Conservation (phyloP, 1,140 invertebrate species). For the Gryon sp. region DNA sequence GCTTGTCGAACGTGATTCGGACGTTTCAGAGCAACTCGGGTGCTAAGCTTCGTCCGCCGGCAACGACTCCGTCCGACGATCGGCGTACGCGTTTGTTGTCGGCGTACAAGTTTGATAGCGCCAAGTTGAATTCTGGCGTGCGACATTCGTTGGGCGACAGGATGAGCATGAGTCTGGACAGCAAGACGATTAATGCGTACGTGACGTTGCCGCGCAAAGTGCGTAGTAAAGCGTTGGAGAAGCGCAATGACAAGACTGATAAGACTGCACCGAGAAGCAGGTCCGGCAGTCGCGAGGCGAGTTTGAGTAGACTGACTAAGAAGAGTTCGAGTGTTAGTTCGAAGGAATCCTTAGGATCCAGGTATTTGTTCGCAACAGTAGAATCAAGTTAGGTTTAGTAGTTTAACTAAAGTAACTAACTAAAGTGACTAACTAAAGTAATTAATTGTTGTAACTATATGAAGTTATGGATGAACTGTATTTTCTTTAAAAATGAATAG, state of each 20-base stretch:
- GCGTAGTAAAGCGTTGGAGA: slow-evolving; percentile 66
- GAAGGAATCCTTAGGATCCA: slow-evolving; percentile 62
- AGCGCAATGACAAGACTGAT: slow-evolving; percentile 79
- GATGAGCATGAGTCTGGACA: slow-evolving; percentile 76
- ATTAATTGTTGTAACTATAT: too few species aligned
- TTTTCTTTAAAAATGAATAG: too few species aligned
- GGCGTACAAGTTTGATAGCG: slow-evolving; percentile 12
- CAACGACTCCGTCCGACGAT: slow-evolving; percentile 84
- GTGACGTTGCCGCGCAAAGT: slow-evolving; percentile 87
- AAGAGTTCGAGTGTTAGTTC: slow-evolving; percentile 73
- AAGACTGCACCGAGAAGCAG: slow-evolving; percentile 73
- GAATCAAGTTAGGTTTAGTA: too few species aligned
- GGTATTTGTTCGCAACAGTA: too few species aligned
- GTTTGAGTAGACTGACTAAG: slow-evolving; percentile 70
- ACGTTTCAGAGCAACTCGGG: slow-evolving; percentile 27
- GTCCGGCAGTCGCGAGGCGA: slow-evolving; percentile 71
- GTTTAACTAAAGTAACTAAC: too few species aligned
- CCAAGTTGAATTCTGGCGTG: neutral
- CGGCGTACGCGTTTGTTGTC: slow-evolving; percentile 73
- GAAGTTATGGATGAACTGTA: too few species aligned
- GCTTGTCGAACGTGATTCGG: neutral
- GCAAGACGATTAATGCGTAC: slow-evolving; percentile 84
- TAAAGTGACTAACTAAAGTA: too few species aligned
- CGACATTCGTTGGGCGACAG: slow-evolving; percentile 52
- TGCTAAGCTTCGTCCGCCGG: slow-evolving; percentile 79